These are phyloP conservation scores for Bradypodion ventrale DNA, from an alignment of 2,797 vertebrate species.

Conservation along the genomic window DNA sequence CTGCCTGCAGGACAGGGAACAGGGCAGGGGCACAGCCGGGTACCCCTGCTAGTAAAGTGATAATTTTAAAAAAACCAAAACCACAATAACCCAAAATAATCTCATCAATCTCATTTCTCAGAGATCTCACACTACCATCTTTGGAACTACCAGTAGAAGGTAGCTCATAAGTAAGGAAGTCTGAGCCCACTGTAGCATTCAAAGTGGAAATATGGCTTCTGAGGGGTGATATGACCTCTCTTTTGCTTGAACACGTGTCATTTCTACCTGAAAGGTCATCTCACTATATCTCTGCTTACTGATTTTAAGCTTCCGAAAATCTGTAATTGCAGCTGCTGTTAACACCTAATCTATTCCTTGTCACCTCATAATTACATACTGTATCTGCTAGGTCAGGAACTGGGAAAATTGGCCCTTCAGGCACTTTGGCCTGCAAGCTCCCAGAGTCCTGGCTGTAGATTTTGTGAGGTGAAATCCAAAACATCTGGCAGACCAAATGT, in stretches of 20 bases:
- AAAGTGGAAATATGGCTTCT: too few relatives aligned
- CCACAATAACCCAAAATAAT: not conserved
- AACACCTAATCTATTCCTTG: not conserved
- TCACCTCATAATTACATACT: too few relatives aligned
- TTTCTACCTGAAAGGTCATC: not conserved
- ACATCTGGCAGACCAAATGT: too few relatives aligned
- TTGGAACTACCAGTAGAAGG: not conserved
- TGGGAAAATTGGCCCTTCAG: not conserved
- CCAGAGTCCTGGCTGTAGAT: not conserved
- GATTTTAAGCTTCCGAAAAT: not conserved
- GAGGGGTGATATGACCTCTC: too few relatives aligned
- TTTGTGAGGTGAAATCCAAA: not conserved
- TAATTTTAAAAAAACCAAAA: not conserved
- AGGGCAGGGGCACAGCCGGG: too few relatives aligned
- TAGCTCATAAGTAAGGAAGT: not conserved
- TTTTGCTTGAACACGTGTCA: too few relatives aligned
- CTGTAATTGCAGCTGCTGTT: not conserved
- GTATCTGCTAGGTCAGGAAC: not conserved
- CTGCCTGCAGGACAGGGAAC: too few relatives aligned
- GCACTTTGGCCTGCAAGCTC: too few relatives aligned
- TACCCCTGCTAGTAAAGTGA: too few relatives aligned
- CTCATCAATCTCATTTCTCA: not conserved
- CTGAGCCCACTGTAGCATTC: too few relatives aligned
- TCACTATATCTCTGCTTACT: not conserved
- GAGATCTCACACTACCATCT: not conserved